These are phyloP conservation scores for Nyctibius grandis DNA, from an alignment of 2,797 vertebrate genomes.

Conservation along the genomic window DNA sequence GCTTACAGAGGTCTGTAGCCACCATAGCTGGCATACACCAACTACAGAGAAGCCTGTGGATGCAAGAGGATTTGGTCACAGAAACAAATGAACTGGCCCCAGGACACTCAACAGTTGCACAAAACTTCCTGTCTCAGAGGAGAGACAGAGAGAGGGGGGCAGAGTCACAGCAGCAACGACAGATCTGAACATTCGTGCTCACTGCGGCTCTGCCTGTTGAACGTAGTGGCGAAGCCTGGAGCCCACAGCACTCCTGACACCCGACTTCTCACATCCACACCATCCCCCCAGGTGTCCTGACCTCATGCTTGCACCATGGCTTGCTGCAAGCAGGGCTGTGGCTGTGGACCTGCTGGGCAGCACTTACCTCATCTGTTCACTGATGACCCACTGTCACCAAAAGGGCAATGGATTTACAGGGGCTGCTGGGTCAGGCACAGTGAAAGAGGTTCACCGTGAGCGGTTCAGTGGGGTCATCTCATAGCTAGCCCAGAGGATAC, in stretches of 20 bases:
- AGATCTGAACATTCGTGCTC: fast-evolving
- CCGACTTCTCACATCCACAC: background rate
- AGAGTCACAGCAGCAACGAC: background rate
- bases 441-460: background rate
- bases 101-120: background rate
- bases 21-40: background rate
- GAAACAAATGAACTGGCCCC: background rate
- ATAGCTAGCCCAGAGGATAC: background rate
- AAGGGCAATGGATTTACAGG: background rate
- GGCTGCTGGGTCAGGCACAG: background rate
- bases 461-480: background rate
- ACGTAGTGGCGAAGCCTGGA: background rate
- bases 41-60: background rate
- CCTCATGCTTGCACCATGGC: background rate
- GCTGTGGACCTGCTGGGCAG: background rate
- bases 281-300: background rate
- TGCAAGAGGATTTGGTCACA: background rate
- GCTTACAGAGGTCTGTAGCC: background rate
- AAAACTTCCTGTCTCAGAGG: background rate
- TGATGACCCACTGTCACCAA: background rate
- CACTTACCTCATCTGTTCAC: background rate
- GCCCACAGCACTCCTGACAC: background rate
- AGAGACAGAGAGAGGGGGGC: background rate
- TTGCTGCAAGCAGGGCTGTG: background rate
- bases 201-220: background rate